Evolutionary conservation across 2,113 vertebrate species (phyloP).

Genomic region (Struthio camelus): DNA sequence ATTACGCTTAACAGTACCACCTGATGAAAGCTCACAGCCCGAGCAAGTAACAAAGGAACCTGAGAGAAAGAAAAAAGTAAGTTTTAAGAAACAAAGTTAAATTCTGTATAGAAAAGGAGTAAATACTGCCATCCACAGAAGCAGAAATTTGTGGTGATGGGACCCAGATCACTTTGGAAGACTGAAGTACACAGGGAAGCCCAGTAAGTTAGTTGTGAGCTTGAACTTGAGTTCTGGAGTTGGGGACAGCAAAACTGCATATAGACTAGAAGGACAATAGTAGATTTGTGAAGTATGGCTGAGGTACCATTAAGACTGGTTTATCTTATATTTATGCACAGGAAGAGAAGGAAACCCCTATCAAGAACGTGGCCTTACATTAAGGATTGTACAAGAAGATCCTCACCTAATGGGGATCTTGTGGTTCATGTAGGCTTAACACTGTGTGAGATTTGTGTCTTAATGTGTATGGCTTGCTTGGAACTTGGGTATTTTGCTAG

Average conservation of each 20-base stretch:
- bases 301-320: background rate
- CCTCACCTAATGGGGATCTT: background rate
- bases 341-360: background rate
- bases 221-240: background rate
- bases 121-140: background rate
- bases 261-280: background rate
- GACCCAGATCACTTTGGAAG: background rate
- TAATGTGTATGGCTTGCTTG: background rate
- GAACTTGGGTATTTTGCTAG: background rate
- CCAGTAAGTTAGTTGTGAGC: background rate
- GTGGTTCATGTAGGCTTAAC: background rate
- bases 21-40: constrained; percentile 70
- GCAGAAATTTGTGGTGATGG: background rate
- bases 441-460: background rate
- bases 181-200: background rate
- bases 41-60: constrained; percentile 71
- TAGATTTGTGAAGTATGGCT: background rate
- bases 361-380: background rate
- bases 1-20: constrained; percentile 88
- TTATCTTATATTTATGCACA: background rate
- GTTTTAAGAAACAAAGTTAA: constrained; percentile 26
- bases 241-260: background rate
- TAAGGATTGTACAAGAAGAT: background rate
- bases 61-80: constrained; percentile 79
- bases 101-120: background rate